phyloP scores from a whole-genome alignment of 2,797 vertebrate species.

The Danio albolineatus region DNA sequence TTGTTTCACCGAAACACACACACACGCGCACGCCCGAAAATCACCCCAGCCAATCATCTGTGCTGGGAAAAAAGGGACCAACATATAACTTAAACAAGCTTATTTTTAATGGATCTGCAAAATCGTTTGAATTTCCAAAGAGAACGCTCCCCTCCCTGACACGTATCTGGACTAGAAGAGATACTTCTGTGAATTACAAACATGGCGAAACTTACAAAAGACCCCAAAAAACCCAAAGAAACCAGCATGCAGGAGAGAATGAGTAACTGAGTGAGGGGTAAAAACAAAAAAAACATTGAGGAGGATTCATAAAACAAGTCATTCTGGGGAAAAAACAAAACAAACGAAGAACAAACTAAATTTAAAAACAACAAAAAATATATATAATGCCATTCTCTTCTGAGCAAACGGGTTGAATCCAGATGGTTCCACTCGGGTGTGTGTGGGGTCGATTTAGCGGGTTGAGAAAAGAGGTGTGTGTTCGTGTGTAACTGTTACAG shows the following conservation, averaged over 20 bases:
- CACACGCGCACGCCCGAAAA: slow-evolving; percentile 15
- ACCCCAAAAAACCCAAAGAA: slow-evolving; percentile 74
- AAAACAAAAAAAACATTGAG: slow-evolving; percentile 43
- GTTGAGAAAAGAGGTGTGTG: slow-evolving; percentile 11
- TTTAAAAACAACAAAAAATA: slow-evolving; percentile 58
- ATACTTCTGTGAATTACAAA: slow-evolving; percentile 64
- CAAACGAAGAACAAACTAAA: slow-evolving; percentile 67
- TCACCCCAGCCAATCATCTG: slow-evolving; percentile 37
- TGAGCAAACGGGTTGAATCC: slow-evolving; percentile 65
- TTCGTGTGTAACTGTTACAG: slow-evolving; percentile 26
- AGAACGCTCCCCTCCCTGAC: slow-evolving; percentile 75
- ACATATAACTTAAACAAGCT: slow-evolving; percentile 84
- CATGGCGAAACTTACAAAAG: slow-evolving; percentile 75
- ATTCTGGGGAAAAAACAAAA: slow-evolving; percentile 50
- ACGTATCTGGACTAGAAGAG: slow-evolving; percentile 74
- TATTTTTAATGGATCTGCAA: slow-evolving; percentile 87
- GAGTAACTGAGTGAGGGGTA: slow-evolving; percentile 31
- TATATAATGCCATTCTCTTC: slow-evolving; percentile 76
- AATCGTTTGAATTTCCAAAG: slow-evolving; percentile 85
- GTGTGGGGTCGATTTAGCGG: slow-evolving; percentile 32
- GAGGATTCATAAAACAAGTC: slow-evolving; percentile 51
- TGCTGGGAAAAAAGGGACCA: slow-evolving; percentile 58
- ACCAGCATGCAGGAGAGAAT: slow-evolving; percentile 78
- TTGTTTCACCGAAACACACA: not conserved
- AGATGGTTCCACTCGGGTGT: slow-evolving; percentile 23